Evolutionary conservation across 2,888 invertebrate genomes (phyloP), one percentile per base, ranked within the genome.

Genomic region (Meandrusa payeni): DNA sequence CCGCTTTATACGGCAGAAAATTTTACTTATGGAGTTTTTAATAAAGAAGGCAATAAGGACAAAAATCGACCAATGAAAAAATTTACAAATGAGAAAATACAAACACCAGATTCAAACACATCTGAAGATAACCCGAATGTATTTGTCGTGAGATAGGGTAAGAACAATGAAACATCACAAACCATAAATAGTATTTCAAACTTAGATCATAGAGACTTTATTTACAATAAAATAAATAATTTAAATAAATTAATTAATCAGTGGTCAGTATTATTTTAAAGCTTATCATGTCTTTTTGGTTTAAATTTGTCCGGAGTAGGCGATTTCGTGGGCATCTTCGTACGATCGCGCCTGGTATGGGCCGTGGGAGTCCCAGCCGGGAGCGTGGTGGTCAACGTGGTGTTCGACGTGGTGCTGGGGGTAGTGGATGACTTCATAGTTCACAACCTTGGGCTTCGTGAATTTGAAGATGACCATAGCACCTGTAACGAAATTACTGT

Each of bases 401-500:
- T 92, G 92, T 48, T 94, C 93, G 41, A 93, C 93, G 49, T 90
- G 89, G 55, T 91, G 91, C 59, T 92, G 92, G 19, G 93, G 93
- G 67, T 94, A 94, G 75, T 95, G 95, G 55, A 95, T 93, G 33
- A 95, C 94, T 86, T 96, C 95, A 67, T 95, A 95, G 79, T 95
- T 95, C 52, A 95, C 92, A 59, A 93, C 93, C 85, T 95, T 95
- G 43, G 95, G 95, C 67, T 95, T 95, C 56, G 95, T 93, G 69
- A 95, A 91, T 80, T 95, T 95, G 88, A 95, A 95, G 72, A 96
- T 93, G 37, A 95, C 90, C 90, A 95, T 90, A 45, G 95, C 95
- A 52, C 87, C 88, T 88, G 69, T 9, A 50, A 55, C 38, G 41
- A 32, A 46, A 42, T 15, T 4, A 34, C 9, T 33, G 9, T n/a